Percentiles rank a stretch among this genome's conserved stretches.
phyloP scores from a whole-genome alignment of 2,113 vertebrate species.

The Lethenteron camtschaticum region DNA sequence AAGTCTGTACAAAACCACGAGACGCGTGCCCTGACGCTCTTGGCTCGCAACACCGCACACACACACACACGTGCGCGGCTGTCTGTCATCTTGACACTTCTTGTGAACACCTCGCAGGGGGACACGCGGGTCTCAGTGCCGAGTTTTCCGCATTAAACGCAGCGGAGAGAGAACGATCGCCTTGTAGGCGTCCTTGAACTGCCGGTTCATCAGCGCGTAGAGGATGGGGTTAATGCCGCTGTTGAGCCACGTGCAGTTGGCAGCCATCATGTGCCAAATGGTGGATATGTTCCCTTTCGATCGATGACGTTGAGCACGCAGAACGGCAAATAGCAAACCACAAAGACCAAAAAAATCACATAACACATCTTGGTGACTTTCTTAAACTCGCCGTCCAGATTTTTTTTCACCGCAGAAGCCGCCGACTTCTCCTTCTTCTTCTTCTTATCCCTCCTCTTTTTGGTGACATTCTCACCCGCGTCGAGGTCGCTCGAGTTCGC shows the following conservation, averaged over 20 bases:
- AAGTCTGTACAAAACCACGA: too few species aligned
- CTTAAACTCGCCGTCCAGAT: neutral
- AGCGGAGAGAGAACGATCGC: too few species aligned
- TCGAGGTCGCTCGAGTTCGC: too few species aligned
- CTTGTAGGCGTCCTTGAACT: slow-evolving; percentile 5
- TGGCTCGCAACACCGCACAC: too few species aligned
- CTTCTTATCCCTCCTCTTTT: neutral
- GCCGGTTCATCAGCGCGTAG: slow-evolving; percentile 7
- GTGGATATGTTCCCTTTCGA: neutral
- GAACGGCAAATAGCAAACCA: slow-evolving; percentile 7
- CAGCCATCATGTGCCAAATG: neutral
- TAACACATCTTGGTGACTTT: slow-evolving; percentile 4
- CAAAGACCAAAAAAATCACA: slow-evolving; percentile 3
- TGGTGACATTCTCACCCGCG: too few species aligned
- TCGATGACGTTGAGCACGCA: neutral
- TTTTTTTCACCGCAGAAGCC: neutral
- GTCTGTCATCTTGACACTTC: too few species aligned
- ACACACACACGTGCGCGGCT: too few species aligned
- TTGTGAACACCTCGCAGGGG: too few species aligned
- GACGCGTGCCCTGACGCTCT: too few species aligned
- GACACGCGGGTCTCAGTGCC: too few species aligned
- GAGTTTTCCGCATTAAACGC: too few species aligned
- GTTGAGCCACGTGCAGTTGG: slow-evolving; percentile 7
- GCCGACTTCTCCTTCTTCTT: neutral
- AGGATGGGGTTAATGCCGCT: slow-evolving; percentile 7